Evolutionary conservation across 2,113 vertebrate species (phyloP).

Genomic region (Polypterus senegalus): DNA sequence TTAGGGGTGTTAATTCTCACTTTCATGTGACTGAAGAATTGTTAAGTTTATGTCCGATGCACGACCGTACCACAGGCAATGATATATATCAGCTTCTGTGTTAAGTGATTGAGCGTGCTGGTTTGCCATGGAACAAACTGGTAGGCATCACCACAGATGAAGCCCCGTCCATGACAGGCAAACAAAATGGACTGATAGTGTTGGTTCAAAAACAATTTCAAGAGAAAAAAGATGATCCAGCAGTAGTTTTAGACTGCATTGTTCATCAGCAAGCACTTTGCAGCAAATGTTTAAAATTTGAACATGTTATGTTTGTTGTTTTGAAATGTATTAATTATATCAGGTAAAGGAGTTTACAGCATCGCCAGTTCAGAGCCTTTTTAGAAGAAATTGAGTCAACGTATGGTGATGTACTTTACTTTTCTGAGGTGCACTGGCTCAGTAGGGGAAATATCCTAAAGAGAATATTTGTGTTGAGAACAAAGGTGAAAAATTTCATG

Average conservation of each 20-base stretch:
- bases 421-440: conserved; percentile 15
- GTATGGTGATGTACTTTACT: conserved; percentile 20
- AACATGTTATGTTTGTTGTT: background rate
- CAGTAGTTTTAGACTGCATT: conserved; percentile 12
- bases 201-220: conserved; percentile 13
- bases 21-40: conserved; percentile 11
- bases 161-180: conserved; percentile 20
- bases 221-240: background rate
- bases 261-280: conserved; percentile 21
- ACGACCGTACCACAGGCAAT: background rate
- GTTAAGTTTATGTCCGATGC: conserved; percentile 10
- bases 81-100: conserved; percentile 6
- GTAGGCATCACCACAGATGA: background rate
- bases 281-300: conserved; percentile 19
- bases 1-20: conserved; percentile 11
- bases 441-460: conserved; percentile 16
- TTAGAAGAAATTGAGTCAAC: background rate
- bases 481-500: conserved; percentile 17
- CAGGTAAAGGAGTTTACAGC: too few relatives aligned
- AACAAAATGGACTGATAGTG: conserved; percentile 20
- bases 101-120: conserved; percentile 2
- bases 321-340: background rate
- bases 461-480: conserved; percentile 15
- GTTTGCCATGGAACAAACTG: background rate
- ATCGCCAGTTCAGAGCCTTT: too few relatives aligned